Base-by-base conservation (phyloP, 2,888 invertebrate genomes). In the Tenthredo notha region DNA sequence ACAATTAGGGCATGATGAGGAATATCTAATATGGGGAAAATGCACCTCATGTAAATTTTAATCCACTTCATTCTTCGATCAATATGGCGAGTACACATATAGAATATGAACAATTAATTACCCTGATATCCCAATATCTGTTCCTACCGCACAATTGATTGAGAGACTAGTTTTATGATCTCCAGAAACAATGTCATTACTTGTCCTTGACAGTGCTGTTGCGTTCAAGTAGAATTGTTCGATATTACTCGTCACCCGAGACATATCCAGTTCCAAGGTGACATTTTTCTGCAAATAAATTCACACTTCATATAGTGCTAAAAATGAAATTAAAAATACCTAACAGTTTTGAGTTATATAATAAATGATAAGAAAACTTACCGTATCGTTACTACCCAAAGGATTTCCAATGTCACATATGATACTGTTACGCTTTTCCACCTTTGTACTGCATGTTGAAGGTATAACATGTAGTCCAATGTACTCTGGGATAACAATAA, bases 111-210 rank as follows among this genome's bases (percentile, higher is more conserved):
- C 15, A 29, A 37, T 58, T 77, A 89, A 89, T 89, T 89, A 94
- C 94, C 94, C 94, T 70, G 90, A 91, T 33, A 94, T 91, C 25
- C 89, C 89, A 58, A 94, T 89, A 85, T 93, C 92, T 25, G 92
- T 92, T 80, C 93, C 92, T 29, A 91, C 88, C 25, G 87, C 90
- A 54, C 94, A 89, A 9, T 90, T 87, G 37, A 94, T 87, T 10
- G 85, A 87, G n/a, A 92, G 88, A 9, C 58, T 86, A 29, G 89
- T 85, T 10, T 54, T 82, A 72, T 90, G 89, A n/a, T 89, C 85
- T 12, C 78, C 61, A 9, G 84, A 29, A 84, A 92, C 91, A 7
- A 85, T 84, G 86, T 93, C 93, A 47, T 91, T 88, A 84, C 94
- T 94, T 75, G 90, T 92, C 15, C 2, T 2, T n/a, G 94, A 94